phyloP scores from a whole-genome alignment of 2,888 invertebrate genomes.

The Argyresthia goedartella region DNA sequence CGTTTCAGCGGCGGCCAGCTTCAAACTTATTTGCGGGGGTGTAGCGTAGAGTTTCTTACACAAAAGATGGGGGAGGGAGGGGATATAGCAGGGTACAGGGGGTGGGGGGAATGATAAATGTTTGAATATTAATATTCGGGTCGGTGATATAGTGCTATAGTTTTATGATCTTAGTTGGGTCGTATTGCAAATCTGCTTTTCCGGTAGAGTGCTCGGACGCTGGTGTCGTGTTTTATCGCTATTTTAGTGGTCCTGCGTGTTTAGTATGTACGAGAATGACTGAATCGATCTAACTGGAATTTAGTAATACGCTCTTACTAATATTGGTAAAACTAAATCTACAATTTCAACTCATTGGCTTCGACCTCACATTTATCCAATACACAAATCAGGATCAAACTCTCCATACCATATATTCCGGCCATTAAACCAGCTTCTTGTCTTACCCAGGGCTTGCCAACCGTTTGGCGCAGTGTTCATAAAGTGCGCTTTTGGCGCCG shows the following conservation, averaged over 20 bases:
- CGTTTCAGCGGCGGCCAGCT: slow-evolving; percentile 51
- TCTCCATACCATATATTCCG: no score
- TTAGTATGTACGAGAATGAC: no score
- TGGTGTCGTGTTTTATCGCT: background rate
- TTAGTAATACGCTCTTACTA: no score
- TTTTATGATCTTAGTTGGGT: slow-evolving; percentile 70
- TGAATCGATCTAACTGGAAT: no score
- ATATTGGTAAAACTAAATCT: no score
- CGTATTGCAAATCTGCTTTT: slow-evolving; percentile 65
- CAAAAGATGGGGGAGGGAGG: slow-evolving; percentile 21
- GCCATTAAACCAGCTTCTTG: background rate
- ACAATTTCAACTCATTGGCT: no score
- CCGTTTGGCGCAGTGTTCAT: slow-evolving; percentile 3
- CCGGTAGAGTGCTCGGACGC: slow-evolving; percentile 24
- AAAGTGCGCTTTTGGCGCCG: slow-evolving; percentile 22
- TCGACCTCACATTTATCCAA: no score
- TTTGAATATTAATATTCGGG: slow-evolving; percentile 61
- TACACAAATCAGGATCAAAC: no score
- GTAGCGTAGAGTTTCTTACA: slow-evolving; percentile 63
- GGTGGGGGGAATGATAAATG: slow-evolving; percentile 32
- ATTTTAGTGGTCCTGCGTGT: background rate
- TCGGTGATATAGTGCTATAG: slow-evolving; percentile 49
- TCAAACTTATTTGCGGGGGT: slow-evolving; percentile 58
- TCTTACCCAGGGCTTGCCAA: slow-evolving; percentile 3
- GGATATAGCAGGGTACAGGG: background rate